Conservation (phyloP, 2,797 vertebrate genomes). For the Aselliscus stoliczkanus region DNA sequence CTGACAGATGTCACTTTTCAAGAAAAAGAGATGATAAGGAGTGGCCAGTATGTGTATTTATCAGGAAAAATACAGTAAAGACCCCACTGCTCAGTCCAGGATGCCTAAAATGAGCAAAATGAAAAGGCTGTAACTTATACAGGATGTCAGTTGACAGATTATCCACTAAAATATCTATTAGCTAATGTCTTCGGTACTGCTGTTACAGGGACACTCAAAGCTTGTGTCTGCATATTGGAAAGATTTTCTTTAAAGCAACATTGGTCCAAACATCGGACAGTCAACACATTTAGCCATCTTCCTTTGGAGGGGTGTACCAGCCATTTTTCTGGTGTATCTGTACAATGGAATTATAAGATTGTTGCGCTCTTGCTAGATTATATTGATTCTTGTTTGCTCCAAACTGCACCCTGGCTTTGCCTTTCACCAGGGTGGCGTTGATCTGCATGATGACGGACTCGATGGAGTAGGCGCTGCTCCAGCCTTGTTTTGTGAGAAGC, state of each 20-base stretch:
- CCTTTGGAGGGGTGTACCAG: slow-evolving; percentile 99
- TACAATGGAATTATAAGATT: slow-evolving; percentile 99
- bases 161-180: slow-evolving; percentile 84
- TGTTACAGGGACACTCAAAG: slow-evolving; percentile 83
- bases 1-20: slow-evolving; percentile 72
- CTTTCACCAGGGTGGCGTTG: slow-evolving; percentile 99
- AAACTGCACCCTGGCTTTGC: slow-evolving; percentile 99
- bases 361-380: slow-evolving; percentile 99
- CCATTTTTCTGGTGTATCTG: slow-evolving; percentile 99
- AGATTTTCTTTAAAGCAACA: slow-evolving; percentile 80
- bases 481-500: no score
- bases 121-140: slow-evolving; percentile 81
- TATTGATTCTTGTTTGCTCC: slow-evolving; percentile 99
- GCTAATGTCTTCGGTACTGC: slow-evolving; percentile 83
- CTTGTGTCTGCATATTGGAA: slow-evolving; percentile 82
- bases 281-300: slow-evolving; percentile 90
- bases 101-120: slow-evolving; percentile 79
- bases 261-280: slow-evolving; percentile 77
- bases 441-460: slow-evolving; percentile 99
- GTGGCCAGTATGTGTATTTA: slow-evolving; percentile 65
- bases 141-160: slow-evolving; percentile 79
- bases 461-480: slow-evolving; percentile 99
- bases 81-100: slow-evolving; percentile 77
- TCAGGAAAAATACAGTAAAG: slow-evolving; percentile 67
- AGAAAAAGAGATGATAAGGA: slow-evolving; percentile 61